Evolutionary conservation across 2,113 vertebrate genomes (phyloP).

Genomic region (Ciconia boyciana): DNA sequence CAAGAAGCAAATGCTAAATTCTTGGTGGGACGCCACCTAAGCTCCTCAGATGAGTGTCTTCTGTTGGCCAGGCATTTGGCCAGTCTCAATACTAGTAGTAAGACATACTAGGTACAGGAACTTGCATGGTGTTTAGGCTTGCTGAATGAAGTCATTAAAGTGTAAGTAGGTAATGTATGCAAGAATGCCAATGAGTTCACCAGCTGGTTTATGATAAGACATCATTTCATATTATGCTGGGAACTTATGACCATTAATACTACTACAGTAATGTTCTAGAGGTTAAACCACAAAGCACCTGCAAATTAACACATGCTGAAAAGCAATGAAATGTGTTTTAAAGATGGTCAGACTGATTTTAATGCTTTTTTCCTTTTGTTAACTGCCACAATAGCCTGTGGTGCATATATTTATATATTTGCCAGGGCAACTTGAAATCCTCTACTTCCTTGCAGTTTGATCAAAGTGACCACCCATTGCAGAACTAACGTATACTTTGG

Average conservation of each 20-base stretch:
- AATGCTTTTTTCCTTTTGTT: background rate
- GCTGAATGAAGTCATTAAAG: background rate
- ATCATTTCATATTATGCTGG: background rate
- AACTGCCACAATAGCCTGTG: background rate
- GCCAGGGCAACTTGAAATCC: background rate
- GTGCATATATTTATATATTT: background rate
- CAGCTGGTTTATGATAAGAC: background rate
- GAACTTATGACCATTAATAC: background rate
- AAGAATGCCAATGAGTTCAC: background rate
- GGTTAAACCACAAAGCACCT: background rate
- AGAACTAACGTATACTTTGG: background rate
- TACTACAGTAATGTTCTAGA: background rate
- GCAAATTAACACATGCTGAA: background rate
- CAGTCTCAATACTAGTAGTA: background rate
- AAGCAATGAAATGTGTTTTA: background rate
- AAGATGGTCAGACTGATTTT: background rate
- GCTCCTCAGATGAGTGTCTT: background rate
- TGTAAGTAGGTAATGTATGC: background rate
- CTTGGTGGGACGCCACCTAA: background rate
- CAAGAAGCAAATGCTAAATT: background rate
- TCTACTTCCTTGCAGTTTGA: background rate
- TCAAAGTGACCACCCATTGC: background rate
- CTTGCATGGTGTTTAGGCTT: background rate
- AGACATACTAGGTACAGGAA: background rate
- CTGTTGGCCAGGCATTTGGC: background rate